Base-by-base conservation (phyloP, 2,113 vertebrate genomes). In the Etia nguti region DNA sequence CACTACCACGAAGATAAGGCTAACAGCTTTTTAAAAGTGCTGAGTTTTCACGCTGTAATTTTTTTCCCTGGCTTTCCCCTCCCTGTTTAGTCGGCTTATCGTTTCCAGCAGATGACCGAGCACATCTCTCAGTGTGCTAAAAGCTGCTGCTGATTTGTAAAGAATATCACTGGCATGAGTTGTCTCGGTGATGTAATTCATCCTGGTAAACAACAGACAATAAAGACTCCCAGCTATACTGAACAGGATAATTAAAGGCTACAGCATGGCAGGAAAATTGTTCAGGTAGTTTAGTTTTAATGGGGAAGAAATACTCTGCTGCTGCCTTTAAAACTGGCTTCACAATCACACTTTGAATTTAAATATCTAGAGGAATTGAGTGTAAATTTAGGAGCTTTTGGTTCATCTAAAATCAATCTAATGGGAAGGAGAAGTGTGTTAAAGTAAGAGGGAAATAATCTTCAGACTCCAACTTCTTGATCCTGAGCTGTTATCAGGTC, bases 11-110 rank as follows among this genome's bases (percentile, higher is more conserved):
- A 83, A 85, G 86, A 92, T 86, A 92, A 86, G 79, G 77, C 60
- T 77, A 81, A 86, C 54, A 80, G 56, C 80, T 84, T 20, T 68
- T 52, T 75, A 26, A 87, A 92, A 91, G 70, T 86, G 92, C 84
- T 83, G 85, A 88, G 60, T 48, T 82, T 83, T 41, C n/a, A 50
- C 48, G 52, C 4, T 73, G 29, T 48, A 22, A 31, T 85, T 50
- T 77, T 77, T 81, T n/a, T 18, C 26, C 73, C 12, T 34, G 73
- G 46, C 24, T 52, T 34, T 73, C 48, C 43, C 62, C 24, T 85
- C 56, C 52, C 43, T 50, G 41, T 80, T 82, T 70, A 70, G 81
- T 46, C 24, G 15, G 38, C 82, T 92, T 87, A 91, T 92, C 89
- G 57, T 57, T 70, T 52, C 41, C 52, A 82, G 34, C 50, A 80